Evolutionary conservation across 64 coral and sea anemone genomes (phyloP).

Genomic region (Porites lutea): DNA sequence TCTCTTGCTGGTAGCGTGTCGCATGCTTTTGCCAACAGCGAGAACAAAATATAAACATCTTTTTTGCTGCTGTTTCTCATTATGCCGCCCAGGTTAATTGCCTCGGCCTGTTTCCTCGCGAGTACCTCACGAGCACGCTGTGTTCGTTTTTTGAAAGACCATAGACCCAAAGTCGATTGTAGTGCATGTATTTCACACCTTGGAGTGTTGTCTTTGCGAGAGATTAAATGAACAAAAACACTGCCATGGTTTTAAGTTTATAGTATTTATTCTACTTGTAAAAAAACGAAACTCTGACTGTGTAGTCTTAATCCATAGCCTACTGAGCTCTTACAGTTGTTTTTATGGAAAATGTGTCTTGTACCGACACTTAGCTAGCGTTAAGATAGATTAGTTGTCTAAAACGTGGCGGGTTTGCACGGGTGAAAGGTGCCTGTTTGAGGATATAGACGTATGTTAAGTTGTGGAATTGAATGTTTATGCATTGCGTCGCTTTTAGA

Average conservation of each 20-base stretch:
- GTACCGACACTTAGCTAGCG: neutral
- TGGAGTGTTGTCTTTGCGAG: neutral
- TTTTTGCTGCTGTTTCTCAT: neutral
- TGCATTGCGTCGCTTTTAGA: too few relatives aligned
- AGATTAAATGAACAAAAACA: constrained; percentile 35
- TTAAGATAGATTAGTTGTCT: neutral
- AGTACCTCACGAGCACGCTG: constrained; percentile 13
- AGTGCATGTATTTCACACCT: neutral
- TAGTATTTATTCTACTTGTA: neutral
- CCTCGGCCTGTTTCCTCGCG: neutral
- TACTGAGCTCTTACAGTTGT: constrained; percentile 5
- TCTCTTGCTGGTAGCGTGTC: constrained; percentile 26
- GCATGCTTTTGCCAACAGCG: constrained; percentile 42
- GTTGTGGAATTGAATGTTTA: too few relatives aligned
- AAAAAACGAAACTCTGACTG: neutral
- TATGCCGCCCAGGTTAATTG: constrained; percentile 21
- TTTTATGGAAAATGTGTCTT: neutral
- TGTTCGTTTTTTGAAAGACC: neutral
- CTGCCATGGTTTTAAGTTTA: neutral
- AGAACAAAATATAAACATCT: constrained; percentile 26
- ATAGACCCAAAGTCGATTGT: neutral
- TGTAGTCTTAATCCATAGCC: constrained; percentile 16
- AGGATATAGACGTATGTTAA: too few relatives aligned
- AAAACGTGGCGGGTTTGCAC: too few relatives aligned
- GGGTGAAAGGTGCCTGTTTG: too few relatives aligned